Base-by-base conservation (phyloP, 2,113 vertebrate species). In the Myrmecophaga tridactyla region DNA sequence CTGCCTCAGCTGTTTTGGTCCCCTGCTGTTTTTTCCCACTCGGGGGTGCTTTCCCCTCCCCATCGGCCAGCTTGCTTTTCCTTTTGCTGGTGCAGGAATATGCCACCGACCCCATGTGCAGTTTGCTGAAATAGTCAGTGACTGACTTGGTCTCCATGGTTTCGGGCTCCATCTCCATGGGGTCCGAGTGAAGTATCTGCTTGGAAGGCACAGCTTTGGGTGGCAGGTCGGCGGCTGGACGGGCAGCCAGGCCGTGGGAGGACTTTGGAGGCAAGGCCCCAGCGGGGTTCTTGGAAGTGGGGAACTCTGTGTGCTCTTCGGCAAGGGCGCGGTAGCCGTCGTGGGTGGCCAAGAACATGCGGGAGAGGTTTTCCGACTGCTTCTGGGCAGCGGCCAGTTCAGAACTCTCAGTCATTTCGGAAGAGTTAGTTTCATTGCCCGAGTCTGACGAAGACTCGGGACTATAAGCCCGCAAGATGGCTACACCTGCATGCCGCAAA, bases 401-500 rank as follows among this genome's bases (percentile, higher is more conserved):
- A 65, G 99, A 99, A 97, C 98, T 99, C 98, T 99, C 99, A 65
- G 99, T 99, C 99, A 99, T 99, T 99, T 99, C 99, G 58, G 99
- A 99, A 92, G 99, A 99, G 98, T 99, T 99, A 96, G 99, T 99
- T 98, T 99, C 99, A 98, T 99, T 99, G 98, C 99, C 99, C 96
- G 99, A 99, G 99, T 99, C 99, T 90, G 99, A 99, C 46, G 99
- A 99, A 53, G 99, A 99, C 98, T 99, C 99, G 4, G 99, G 99
- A 97, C 99, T 99, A 99, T 99, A 99, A 93, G 99, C 99, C 98
- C 99, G 98, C 97, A 99, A 99, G 98, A 99, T 99, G 98, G 99
- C 99, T 99, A 99, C 99, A 99, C 99, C 99, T 99, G 99, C 98
- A 98, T 98, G 98, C 98, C 99, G 99, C 98, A 99, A 98, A 99